Evolutionary conservation across 2,888 invertebrate species (phyloP).

Genomic region (Stenolophus ochropezus): DNA sequence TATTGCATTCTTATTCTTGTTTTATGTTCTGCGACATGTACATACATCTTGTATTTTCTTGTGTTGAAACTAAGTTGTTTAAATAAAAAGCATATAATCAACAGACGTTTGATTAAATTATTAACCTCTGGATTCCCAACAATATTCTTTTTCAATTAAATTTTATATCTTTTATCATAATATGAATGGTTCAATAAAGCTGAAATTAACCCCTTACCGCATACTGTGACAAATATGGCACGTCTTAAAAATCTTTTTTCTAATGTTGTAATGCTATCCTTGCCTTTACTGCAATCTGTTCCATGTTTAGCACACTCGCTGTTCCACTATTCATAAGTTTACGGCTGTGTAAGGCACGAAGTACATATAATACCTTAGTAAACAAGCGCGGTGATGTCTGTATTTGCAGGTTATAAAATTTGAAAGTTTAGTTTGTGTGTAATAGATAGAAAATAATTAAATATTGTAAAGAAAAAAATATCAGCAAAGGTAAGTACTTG

Average conservation of each 20-base stretch:
- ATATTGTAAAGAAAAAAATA: background rate
- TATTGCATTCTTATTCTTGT: too few relatives aligned
- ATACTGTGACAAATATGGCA: constrained; percentile 2
- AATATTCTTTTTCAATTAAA: too few relatives aligned
- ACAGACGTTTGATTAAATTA: too few relatives aligned
- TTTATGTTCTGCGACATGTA: too few relatives aligned
- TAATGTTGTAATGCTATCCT: background rate
- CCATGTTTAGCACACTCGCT: background rate
- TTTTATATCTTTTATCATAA: too few relatives aligned
- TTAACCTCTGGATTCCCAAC: too few relatives aligned
- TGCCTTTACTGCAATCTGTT: background rate
- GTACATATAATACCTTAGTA: background rate
- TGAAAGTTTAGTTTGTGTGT: background rate
- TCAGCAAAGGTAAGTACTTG: background rate
- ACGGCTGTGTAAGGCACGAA: background rate
- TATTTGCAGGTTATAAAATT: background rate
- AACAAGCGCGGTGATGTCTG: background rate
- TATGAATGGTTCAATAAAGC: too few relatives aligned
- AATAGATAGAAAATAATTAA: background rate
- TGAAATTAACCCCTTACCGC: constrained; percentile 1
- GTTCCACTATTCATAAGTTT: background rate
- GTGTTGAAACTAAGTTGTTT: too few relatives aligned
- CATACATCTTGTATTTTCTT: too few relatives aligned
- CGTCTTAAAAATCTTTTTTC: background rate
- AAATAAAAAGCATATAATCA: too few relatives aligned